A percentile compares a stretch with the other conserved stretches of the same genome.
phyloP scores from a whole-genome alignment of 1,140 invertebrate species.

The Euborellia annulipes region DNA sequence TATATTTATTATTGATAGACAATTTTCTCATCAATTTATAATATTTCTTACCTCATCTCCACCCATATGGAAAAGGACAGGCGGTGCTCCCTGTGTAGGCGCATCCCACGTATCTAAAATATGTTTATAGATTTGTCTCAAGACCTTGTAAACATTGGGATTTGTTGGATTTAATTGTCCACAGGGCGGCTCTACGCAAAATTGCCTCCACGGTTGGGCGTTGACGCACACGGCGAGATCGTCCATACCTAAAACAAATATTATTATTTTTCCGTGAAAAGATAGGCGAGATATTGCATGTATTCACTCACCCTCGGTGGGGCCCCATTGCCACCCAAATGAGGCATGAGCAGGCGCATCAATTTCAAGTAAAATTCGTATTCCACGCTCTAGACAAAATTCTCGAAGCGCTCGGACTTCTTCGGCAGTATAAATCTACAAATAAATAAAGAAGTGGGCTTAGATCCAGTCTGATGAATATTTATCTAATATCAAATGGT shows the following conservation, averaged over 20 bases:
- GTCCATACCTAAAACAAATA: slow-evolving; percentile 40
- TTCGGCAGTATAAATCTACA: slow-evolving; percentile 39
- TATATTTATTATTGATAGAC: too few relatives aligned
- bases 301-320: slow-evolving; percentile 29
- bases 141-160: slow-evolving; percentile 48
- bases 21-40: too few relatives aligned
- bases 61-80: slow-evolving; percentile 55
- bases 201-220: slow-evolving; percentile 49
- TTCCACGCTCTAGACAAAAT: slow-evolving; percentile 46
- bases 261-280: slow-evolving; percentile 47
- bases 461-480: too few relatives aligned
- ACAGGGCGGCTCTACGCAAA: slow-evolving; percentile 69
- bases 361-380: slow-evolving; percentile 64
- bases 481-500: too few relatives aligned
- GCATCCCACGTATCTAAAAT: slow-evolving; percentile 17
- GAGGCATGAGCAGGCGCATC: slow-evolving; percentile 75
- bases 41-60: slow-evolving; percentile 66
- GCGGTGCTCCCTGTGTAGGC: slow-evolving; percentile 7
- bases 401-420: slow-evolving; percentile 47
- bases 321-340: slow-evolving; percentile 65
- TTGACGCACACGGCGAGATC: slow-evolving; percentile 58
- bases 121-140: slow-evolving; percentile 44
- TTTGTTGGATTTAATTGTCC: slow-evolving; percentile 73
- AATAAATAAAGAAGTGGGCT: too few relatives aligned
- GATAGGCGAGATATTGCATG: slow-evolving; percentile 18